Base-by-base conservation (phyloP, 2,888 invertebrate species). In the Drosophila pegasa region DNA sequence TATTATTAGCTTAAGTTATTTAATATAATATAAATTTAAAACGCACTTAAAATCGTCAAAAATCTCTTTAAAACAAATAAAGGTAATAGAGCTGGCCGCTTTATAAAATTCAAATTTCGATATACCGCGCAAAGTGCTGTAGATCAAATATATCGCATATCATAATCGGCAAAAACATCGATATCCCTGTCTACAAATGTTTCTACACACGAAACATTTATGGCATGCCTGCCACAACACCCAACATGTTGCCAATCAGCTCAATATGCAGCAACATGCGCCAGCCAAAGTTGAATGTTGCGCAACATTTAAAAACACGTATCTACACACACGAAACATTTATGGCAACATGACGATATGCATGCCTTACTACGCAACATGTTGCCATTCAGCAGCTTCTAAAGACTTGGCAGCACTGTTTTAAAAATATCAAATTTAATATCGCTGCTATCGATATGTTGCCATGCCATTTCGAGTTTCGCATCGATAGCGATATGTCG, bases 401-500 rank as follows among this genome's bases (percentile, higher is more conserved):
- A n/a, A n/a, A n/a, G n/a, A n/a, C 22, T 54, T 38, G 22, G 3
- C 72, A 76, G 10, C 72, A 67, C 58, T 48, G 12, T 5, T 29
- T 29, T 29, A 3, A 3, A n/a, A 12, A n/a, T 31, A 48, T 22
- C 25, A 12, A n/a, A 8, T 18, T 4, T 31, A 54, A 0, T 48
- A 61, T 71, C 57, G 66, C 4, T 6, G 50, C 43, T 33, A 62
- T 57, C 56, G 54, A 71, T 71, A 65, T 12, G n/a, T 2, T 9
- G 16, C 10, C 10, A 3, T 50, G 63, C 68, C 73, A 63, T 68
- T 75, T 75, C 58, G 73, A 63, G 78, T 60, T 45, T 4, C 1
- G 3, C 25, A 20, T 9, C 64, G 62, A 64, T 72, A 9, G n/a
- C 43, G 35, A 72, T 59, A 57, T 67, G 41, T 77, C 68, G 56